These are phyloP conservation scores for Cynopterus brachyotis DNA, from an alignment of 2,113 vertebrate species.

Conservation along the genomic window DNA sequence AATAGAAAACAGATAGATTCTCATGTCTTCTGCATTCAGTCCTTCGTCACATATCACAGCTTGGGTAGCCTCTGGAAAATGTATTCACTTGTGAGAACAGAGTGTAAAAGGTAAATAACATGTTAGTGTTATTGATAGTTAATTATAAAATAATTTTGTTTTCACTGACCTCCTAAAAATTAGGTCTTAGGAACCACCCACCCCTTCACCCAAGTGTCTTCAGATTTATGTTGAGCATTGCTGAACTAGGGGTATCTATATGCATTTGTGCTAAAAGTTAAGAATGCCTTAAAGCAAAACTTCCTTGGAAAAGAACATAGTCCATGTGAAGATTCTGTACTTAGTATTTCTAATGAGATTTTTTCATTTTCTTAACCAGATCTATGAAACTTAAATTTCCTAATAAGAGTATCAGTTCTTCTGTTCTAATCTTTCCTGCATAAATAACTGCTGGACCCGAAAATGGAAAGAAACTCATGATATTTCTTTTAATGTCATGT, in stretches of 20 bases:
- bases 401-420: background rate
- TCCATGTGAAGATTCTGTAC: background rate
- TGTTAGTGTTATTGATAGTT: background rate
- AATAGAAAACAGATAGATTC: background rate
- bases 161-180: background rate
- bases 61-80: background rate
- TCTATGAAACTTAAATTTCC: background rate
- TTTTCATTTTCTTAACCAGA: background rate
- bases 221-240: background rate
- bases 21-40: background rate
- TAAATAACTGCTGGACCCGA: background rate
- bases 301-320: background rate
- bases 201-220: background rate
- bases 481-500: background rate
- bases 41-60: background rate
- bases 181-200: background rate
- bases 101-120: background rate
- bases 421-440: background rate
- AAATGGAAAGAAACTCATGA: background rate
- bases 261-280: constrained; percentile 15
- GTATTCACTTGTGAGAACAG: background rate
- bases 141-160: background rate
- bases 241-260: background rate
- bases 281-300: constrained; percentile 4
- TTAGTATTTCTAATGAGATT: constrained; percentile 12